Evolutionary conservation across 2,888 invertebrate species (phyloP).

Genomic region (Criorhina ranunculi): DNA sequence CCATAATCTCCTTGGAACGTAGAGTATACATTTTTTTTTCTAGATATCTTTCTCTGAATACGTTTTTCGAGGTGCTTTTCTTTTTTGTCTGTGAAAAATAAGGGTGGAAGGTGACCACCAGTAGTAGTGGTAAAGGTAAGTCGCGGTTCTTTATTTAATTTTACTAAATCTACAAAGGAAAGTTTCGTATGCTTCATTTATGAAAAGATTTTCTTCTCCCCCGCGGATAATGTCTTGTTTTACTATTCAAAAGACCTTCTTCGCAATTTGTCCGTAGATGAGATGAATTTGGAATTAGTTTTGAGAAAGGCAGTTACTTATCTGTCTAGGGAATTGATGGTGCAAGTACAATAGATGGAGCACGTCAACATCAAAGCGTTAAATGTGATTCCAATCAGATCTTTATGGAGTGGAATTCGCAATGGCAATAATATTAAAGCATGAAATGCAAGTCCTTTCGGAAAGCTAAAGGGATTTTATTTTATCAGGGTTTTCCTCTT

Average conservation of each 20-base stretch:
- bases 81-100: neutral
- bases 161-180: constrained; percentile 37
- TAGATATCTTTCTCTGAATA: too few species aligned
- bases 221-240: constrained; percentile 13
- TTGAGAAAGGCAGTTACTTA: constrained; percentile 10
- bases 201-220: neutral
- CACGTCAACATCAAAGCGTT: constrained; percentile 46
- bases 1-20: constrained; percentile 36
- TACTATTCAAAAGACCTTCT: neutral
- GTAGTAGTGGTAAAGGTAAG: constrained; percentile 10
- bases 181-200: constrained; percentile 5
- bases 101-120: neutral
- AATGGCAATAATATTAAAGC: too few species aligned
- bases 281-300: constrained; percentile 45
- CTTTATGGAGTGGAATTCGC: constrained; percentile 32
- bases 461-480: too few species aligned
- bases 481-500: too few species aligned
- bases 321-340: constrained; percentile 12
- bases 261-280: constrained; percentile 42
- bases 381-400: constrained; percentile 42
- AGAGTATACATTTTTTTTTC: constrained; percentile 21
- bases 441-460: too few species aligned
- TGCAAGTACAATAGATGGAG: constrained; percentile 23
- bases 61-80: neutral
- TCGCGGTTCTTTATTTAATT: constrained; percentile 40